Percentiles rank a stretch among this genome's conserved stretches.
phyloP scores from a whole-genome alignment of 64 coral and sea anemone genomes.

The Catalaphyllia jardinei region DNA sequence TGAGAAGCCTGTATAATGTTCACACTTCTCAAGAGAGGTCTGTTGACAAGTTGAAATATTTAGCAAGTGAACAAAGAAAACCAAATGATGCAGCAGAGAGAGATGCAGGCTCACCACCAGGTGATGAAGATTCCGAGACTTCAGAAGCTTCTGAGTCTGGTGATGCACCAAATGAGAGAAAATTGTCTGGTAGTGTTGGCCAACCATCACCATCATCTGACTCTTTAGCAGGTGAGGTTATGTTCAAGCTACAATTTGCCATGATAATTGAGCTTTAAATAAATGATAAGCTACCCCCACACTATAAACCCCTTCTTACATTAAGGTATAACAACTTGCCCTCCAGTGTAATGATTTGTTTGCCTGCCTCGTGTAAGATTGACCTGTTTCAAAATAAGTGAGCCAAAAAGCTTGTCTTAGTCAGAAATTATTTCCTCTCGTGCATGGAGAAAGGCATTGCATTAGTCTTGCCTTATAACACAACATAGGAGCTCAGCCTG shows the following conservation, averaged over 20 bases:
- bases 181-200: not conserved
- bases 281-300: no score
- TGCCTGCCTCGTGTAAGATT: no score
- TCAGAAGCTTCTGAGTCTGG: constrained; percentile 21
- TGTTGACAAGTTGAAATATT: constrained; percentile 36
- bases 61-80: constrained; percentile 18
- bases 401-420: no score
- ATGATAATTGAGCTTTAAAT: not conserved
- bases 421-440: no score
- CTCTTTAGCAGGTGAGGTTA: not conserved
- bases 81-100: not conserved
- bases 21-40: not conserved
- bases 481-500: no score
- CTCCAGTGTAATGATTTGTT: no score
- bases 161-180: not conserved
- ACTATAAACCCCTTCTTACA: no score
- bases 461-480: no score
- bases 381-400: no score
- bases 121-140: constrained; percentile 14
- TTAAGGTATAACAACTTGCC: no score
- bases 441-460: no score
- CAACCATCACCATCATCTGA: not conserved
- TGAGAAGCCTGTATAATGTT: not conserved
- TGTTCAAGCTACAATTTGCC: not conserved
- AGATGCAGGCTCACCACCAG: not conserved